Conservation (phyloP, 1,140 invertebrate genomes). For the Watersipora subatra region DNA sequence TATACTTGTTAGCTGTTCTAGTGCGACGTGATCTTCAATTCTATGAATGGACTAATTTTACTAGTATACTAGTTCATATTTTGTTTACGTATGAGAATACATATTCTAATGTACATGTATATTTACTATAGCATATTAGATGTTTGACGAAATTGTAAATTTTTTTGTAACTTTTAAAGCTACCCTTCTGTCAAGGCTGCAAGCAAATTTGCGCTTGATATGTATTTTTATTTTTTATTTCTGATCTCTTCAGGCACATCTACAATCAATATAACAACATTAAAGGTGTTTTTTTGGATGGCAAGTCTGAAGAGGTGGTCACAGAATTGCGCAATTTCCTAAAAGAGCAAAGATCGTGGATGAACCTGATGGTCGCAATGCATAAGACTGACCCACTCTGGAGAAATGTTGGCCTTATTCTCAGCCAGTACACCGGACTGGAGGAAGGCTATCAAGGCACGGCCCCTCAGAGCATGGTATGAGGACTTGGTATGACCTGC, state of each 20-base stretch:
- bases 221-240: not conserved
- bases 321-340: conserved; percentile 17
- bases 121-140: no score
- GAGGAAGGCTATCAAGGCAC: conserved; percentile 20
- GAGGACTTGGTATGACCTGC: not conserved
- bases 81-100: no score
- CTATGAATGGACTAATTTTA: no score
- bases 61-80: no score
- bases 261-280: conserved; percentile 24
- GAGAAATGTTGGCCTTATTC: conserved; percentile 22
- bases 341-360: conserved; percentile 19
- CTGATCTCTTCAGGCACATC: conserved; percentile 19
- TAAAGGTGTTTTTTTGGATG: conserved; percentile 15
- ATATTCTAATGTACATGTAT: no score
- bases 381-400: conserved; percentile 20
- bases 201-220: no score
- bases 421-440: conserved; percentile 25
- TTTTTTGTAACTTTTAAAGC: no score
- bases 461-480: conserved; percentile 11
- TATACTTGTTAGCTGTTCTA: no score
- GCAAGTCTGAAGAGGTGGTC: not conserved
- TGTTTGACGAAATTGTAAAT: no score
- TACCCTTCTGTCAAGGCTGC: no score
- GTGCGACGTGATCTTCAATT: no score
- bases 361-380: conserved; percentile 15